Conservation (phyloP, 2,113 vertebrate species). For the Tachuris rubrigastra region DNA sequence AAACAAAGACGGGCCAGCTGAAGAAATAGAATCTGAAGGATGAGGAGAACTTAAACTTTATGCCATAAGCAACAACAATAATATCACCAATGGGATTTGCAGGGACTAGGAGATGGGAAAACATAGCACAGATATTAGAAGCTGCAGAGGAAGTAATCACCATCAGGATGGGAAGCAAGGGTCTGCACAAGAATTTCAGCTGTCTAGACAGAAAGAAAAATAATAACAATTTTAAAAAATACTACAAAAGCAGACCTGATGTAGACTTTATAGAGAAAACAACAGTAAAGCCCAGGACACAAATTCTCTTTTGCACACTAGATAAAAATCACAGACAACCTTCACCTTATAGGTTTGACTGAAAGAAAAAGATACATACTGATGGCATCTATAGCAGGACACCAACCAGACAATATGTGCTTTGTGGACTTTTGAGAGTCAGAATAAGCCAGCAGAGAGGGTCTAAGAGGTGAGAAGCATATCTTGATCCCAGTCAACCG, state of each 20-base stretch:
- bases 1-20: background rate
- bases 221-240: background rate
- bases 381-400: background rate
- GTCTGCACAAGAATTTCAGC: conserved; percentile 12
- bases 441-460: background rate
- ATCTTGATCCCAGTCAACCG: background rate
- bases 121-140: background rate
- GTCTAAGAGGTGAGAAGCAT: background rate
- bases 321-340: background rate
- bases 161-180: background rate
- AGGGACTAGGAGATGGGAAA: background rate
- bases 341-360: background rate
- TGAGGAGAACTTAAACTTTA: background rate
- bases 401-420: background rate
- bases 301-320: background rate
- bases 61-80: background rate
- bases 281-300: background rate
- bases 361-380: background rate
- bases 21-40: background rate
- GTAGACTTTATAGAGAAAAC: background rate
- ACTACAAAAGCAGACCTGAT: background rate
- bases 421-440: background rate
- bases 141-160: conserved; percentile 2
- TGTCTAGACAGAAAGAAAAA: conserved; percentile 42
- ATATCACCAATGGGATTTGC: background rate